These are phyloP conservation scores for Centruroides sculpturatus DNA, from an alignment of 1,140 invertebrate genomes.

Conservation along the genomic window DNA sequence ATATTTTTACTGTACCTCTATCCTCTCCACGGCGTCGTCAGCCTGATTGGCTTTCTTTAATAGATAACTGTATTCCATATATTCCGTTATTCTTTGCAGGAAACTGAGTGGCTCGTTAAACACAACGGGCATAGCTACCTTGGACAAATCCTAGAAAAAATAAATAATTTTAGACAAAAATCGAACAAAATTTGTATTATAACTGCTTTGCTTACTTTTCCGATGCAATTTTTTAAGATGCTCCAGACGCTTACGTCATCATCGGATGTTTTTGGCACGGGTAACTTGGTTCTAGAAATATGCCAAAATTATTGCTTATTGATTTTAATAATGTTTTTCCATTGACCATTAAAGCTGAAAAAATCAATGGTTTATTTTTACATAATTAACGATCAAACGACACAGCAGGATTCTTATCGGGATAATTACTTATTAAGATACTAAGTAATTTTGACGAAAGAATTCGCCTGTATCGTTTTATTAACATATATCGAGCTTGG, in stretches of 20 bases:
- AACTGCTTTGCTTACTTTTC: constrained; percentile 39
- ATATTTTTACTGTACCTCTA: constrained; percentile 40
- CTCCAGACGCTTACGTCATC: constrained; percentile 88
- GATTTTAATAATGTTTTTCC: too few species aligned
- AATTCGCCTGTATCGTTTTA: too few species aligned
- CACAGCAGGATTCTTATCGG: too few species aligned
- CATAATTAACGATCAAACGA: too few species aligned
- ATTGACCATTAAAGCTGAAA: too few species aligned
- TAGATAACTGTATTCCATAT: constrained; percentile 82
- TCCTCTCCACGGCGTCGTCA: constrained; percentile 56
- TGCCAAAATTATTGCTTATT: too few species aligned
- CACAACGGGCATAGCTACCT: constrained; percentile 93
- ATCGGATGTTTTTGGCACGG: constrained; percentile 66
- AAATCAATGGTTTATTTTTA: too few species aligned
- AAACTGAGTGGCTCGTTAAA: constrained; percentile 95
- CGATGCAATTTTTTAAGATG: constrained; percentile 81
- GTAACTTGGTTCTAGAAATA: constrained; percentile 49
- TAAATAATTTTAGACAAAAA: neutral
- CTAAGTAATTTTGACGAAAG: too few species aligned
- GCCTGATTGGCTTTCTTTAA: constrained; percentile 57
- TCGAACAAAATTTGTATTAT: neutral
- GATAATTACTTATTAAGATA: too few species aligned
- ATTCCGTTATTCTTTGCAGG: constrained; percentile 84
- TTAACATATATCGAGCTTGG: too few species aligned
- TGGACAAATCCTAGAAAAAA: constrained; percentile 58